These are phyloP conservation scores for Anarsia innoxiella DNA, from an alignment of 2,888 invertebrate genomes.

Conservation along the genomic window DNA sequence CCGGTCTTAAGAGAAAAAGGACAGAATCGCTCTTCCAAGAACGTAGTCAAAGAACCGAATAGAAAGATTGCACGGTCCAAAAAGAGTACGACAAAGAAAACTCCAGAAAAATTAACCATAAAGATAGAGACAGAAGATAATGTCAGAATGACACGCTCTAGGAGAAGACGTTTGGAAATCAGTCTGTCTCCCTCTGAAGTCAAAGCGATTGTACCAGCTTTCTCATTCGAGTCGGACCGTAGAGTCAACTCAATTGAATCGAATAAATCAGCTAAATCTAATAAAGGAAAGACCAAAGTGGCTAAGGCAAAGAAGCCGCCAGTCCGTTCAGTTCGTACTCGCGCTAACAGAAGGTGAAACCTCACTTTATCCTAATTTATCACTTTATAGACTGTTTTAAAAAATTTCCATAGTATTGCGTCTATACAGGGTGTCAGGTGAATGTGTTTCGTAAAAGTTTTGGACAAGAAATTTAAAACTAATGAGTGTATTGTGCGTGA, in stretches of 20 bases:
- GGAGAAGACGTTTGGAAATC: conserved; percentile 48
- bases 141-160: conserved; percentile 54
- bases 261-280: conserved; percentile 33
- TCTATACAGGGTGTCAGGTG: neutral
- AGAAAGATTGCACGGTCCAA: conserved; percentile 46
- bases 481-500: too few species aligned
- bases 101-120: conserved; percentile 21
- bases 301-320: conserved; percentile 35
- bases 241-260: conserved; percentile 48
- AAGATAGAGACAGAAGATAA: conserved; percentile 29
- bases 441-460: too few species aligned
- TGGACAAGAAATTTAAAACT: too few species aligned
- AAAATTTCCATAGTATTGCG: too few species aligned
- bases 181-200: conserved; percentile 57
- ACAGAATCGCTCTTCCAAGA: conserved; percentile 46
- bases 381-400: conserved; percentile 2
- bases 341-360: conserved; percentile 50
- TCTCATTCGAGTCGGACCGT: conserved; percentile 56
- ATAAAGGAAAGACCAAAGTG: conserved; percentile 18
- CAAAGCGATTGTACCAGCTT: conserved; percentile 35
- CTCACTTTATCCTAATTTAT: conserved; percentile 12
- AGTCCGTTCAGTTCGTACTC: conserved; percentile 38
- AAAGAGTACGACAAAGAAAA: conserved; percentile 26
- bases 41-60: conserved; percentile 25
- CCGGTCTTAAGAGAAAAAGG: conserved; percentile 63